Conservation (phyloP, 2,888 invertebrate species). For the Psylliodes chrysocephalus region DNA sequence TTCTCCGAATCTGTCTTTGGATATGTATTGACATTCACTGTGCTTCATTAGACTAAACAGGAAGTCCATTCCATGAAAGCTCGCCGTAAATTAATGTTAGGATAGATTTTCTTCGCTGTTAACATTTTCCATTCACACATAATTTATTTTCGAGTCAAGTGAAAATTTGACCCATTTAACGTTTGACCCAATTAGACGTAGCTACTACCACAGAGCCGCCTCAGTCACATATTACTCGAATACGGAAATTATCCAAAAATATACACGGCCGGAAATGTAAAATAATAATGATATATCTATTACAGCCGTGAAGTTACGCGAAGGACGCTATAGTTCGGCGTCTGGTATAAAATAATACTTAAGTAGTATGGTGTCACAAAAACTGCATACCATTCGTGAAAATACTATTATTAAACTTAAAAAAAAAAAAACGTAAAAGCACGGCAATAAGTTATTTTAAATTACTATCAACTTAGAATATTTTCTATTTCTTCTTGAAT, state of each 20-base stretch:
- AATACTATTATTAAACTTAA: no score
- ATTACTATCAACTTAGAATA: no score
- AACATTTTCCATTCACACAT: background rate
- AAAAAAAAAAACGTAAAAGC: no score
- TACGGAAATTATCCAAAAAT: slow-evolving; percentile 20
- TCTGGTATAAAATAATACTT: no score
- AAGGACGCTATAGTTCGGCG: slow-evolving; percentile 11
- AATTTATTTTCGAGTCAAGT: slow-evolving; percentile 1
- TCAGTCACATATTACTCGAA: background rate
- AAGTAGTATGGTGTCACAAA: no score
- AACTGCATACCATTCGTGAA: no score
- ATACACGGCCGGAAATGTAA: slow-evolving; percentile 19
- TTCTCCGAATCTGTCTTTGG: no score
- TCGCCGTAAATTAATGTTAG: background rate
- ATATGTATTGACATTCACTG: no score
- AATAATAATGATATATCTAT: slow-evolving; percentile 10
- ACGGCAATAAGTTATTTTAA: no score
- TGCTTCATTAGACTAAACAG: slow-evolving; percentile 5
- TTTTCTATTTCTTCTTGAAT: no score
- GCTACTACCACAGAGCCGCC: background rate
- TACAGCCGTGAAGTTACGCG: background rate
- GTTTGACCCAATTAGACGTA: slow-evolving; percentile 3
- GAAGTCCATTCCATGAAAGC: background rate
- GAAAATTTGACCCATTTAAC: slow-evolving; percentile 17
- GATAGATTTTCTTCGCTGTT: background rate